These are phyloP conservation scores for Phacellophora camtschatica DNA, from an alignment of 30 jellyfish, hydroid and myxozoan species.

Conservation along the genomic window DNA sequence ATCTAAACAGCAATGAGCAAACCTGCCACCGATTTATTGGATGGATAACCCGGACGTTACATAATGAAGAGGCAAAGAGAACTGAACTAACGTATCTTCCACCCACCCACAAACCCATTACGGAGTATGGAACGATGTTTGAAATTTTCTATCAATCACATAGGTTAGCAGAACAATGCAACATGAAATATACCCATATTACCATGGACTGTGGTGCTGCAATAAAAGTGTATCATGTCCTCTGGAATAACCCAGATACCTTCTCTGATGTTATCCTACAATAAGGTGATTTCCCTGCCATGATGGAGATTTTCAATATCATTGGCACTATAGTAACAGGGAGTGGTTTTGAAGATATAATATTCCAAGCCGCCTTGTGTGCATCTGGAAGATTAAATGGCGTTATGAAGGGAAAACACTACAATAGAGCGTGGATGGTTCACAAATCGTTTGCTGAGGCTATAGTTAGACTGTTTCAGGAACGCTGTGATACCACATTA, in stretches of 20 bases:
- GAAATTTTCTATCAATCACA: background rate
- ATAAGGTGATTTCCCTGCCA: constrained; percentile 40
- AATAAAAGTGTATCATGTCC: constrained; percentile 22
- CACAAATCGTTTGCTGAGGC: constrained; percentile 52
- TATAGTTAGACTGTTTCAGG: constrained; percentile 5
- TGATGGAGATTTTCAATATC: constrained; percentile 36
- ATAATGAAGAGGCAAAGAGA: background rate
- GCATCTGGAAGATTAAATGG: constrained; percentile 28
- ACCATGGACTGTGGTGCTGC: constrained; percentile 62
- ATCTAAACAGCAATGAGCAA: background rate
- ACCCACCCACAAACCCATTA: background rate
- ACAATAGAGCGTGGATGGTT: constrained; percentile 17
- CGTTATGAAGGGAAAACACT: constrained; percentile 33
- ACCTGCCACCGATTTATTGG: constrained; percentile 34
- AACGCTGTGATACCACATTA: background rate
- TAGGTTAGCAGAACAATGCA: background rate
- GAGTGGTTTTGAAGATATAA: constrained; percentile 29
- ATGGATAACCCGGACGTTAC: background rate
- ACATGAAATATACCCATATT: constrained; percentile 38
- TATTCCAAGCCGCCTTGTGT: constrained; percentile 20
- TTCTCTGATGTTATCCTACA: constrained; percentile 26
- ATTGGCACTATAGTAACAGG: constrained; percentile 25
- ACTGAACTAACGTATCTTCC: constrained; percentile 42
- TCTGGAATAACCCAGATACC: constrained; percentile 41
- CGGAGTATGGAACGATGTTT: background rate